A percentile compares a stretch with the other conserved stretches of the same genome.
Evolutionary conservation across 2,797 vertebrate species (phyloP).

Genomic region (Arremon brunneinucha): DNA sequence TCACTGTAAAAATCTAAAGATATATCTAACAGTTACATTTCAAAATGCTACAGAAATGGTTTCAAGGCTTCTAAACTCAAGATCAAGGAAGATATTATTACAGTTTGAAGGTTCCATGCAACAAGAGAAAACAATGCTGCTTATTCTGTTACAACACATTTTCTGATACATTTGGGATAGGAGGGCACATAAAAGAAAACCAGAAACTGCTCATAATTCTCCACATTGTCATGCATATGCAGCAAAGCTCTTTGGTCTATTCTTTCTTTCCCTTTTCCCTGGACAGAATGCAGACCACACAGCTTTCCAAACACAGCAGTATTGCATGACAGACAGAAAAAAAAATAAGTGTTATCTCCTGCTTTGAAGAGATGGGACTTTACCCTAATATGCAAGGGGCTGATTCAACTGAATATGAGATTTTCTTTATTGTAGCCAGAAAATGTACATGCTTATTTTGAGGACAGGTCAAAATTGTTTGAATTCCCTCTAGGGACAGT

Average conservation of each 20-base stretch:
- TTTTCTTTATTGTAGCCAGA: conserved; percentile 9
- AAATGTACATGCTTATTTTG: neutral
- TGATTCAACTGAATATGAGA: neutral
- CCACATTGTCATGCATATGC: neutral
- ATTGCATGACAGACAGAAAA: neutral
- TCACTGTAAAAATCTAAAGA: neutral
- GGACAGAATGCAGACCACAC: neutral
- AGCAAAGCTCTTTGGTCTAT: neutral
- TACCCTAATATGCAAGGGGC: conserved; percentile 21
- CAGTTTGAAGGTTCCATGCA: neutral
- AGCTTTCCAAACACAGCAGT: conserved; percentile 19
- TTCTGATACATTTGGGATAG: neutral
- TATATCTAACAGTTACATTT: neutral
- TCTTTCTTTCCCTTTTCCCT: neutral
- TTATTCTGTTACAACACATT: neutral
- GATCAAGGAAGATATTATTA: neutral
- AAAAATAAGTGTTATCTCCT: neutral
- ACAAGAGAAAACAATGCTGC: neutral
- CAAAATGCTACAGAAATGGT: neutral
- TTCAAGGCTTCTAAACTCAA: neutral
- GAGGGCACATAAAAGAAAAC: neutral
- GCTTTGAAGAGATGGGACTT: conserved; percentile 13
- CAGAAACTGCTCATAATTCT: neutral
- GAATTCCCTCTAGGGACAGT: neutral
- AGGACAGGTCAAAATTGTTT: neutral